Percentiles rank a stretch among this genome's conserved stretches.
phyloP scores from a whole-genome alignment of 2,797 vertebrate species.

The Amphiprion clarkii region DNA sequence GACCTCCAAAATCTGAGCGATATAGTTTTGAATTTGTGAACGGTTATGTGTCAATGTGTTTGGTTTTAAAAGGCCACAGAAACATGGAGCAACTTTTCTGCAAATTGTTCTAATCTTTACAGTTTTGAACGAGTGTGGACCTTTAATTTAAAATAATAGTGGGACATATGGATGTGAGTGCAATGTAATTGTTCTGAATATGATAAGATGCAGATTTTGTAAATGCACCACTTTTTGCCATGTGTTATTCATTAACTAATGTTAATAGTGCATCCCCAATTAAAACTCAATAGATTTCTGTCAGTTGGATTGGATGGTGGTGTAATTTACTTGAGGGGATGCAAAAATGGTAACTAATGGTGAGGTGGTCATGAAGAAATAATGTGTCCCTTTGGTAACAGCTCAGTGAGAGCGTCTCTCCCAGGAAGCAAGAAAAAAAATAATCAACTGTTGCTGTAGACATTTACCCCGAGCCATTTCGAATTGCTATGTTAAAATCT shows the following conservation, averaged over 20 bases:
- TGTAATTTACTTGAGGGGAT: not conserved
- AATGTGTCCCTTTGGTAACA: not conserved
- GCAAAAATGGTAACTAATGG: not conserved
- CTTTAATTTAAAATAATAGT: not conserved
- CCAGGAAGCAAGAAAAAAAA: constrained; percentile 1
- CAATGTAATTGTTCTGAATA: no score
- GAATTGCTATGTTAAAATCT: not conserved
- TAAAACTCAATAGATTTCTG: not conserved
- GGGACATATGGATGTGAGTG: not conserved
- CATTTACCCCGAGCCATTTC: not conserved
- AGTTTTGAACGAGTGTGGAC: not conserved
- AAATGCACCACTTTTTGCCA: no score
- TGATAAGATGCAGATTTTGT: no score
- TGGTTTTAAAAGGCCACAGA: not conserved
- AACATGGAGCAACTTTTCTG: not conserved
- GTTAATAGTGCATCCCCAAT: not conserved
- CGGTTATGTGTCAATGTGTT: not conserved
- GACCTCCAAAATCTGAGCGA: not conserved
- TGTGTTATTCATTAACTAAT: not conserved
- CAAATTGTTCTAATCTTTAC: not conserved
- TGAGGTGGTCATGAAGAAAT: not conserved
- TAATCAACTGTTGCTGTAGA: not conserved
- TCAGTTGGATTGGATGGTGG: not conserved
- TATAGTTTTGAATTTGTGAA: no score
- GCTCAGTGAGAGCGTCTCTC: not conserved